Conservation (phyloP, 2,888 invertebrate species). For the Galeopsomyia nigrocyanea region DNA sequence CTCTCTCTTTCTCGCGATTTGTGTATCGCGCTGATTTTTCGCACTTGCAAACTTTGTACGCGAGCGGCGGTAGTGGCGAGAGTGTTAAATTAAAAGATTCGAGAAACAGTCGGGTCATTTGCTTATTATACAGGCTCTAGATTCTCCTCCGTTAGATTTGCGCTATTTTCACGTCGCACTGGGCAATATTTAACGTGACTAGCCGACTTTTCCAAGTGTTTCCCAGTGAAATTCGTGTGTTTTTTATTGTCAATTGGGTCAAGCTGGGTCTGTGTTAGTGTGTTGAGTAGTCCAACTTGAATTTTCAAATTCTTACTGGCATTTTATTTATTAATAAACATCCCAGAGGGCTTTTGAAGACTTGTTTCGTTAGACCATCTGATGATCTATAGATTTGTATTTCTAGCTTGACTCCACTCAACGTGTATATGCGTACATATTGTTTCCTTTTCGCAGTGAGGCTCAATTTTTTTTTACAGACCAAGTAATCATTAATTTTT, state of each 20-base stretch:
- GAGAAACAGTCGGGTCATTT: slow-evolving; percentile 22
- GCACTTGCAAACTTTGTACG: slow-evolving; percentile 27
- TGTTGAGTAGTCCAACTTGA: slow-evolving; percentile 4
- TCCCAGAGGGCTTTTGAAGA: too few relatives aligned
- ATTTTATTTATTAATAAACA: too few relatives aligned
- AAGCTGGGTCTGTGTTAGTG: slow-evolving; percentile 16
- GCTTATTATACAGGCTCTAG: slow-evolving; percentile 10
- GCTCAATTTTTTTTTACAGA: too few relatives aligned
- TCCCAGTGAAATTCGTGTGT: background rate
- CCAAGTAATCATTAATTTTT: too few relatives aligned
- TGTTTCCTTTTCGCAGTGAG: too few relatives aligned
- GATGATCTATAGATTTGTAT: too few relatives aligned
- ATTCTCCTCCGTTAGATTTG: slow-evolving; percentile 7
- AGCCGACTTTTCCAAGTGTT: background rate
- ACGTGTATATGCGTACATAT: too few relatives aligned
- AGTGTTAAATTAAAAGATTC: slow-evolving; percentile 33
- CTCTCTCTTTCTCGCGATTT: background rate
- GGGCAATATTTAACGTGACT: background rate
- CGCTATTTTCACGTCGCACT: background rate
- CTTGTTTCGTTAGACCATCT: too few relatives aligned
- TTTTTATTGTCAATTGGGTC: slow-evolving; percentile 30
- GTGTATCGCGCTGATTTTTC: slow-evolving; percentile 20
- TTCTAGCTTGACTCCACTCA: too few relatives aligned
- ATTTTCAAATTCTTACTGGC: slow-evolving; percentile 8
- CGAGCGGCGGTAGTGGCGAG: slow-evolving; percentile 32